Evolutionary conservation across 35 echinoderm and acorn worm genomes (phyloP).

Genomic region (Ophiothrix spiculata): DNA sequence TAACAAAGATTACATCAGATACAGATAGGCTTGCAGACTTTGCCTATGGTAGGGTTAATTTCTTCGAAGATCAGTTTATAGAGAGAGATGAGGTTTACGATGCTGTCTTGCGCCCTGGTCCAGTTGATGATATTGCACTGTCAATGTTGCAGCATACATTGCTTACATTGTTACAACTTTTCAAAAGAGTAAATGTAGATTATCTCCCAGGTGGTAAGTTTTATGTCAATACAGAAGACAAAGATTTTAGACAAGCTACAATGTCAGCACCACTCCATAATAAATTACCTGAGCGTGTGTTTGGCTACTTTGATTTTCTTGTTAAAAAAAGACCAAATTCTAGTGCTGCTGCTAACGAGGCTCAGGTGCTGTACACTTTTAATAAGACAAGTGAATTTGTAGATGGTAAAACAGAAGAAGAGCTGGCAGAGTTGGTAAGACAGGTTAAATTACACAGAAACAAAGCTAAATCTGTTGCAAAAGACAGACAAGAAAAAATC

Average conservation of each 20-base stretch:
- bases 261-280: constrained; percentile 13
- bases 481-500: constrained; percentile 20
- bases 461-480: constrained; percentile 10
- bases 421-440: constrained; percentile 28
- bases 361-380: constrained; percentile 29
- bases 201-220: constrained; percentile 31
- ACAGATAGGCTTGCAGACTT: constrained; percentile 31
- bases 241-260: constrained; percentile 11
- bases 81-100: constrained; percentile 46
- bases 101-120: constrained; percentile 14
- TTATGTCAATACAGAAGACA: constrained; percentile 1
- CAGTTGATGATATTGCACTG: constrained; percentile 10
- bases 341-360: constrained; percentile 21
- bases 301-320: constrained; percentile 34
- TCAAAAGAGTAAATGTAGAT: constrained; percentile 5
- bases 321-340: constrained; percentile 10
- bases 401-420: constrained; percentile 10
- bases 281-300: constrained; percentile 26
- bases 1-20: constrained; percentile 12
- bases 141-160: constrained; percentile 35
- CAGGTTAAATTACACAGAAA: constrained; percentile 4
- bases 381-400: constrained; percentile 33
- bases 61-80: constrained; percentile 27
- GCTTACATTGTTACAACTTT: constrained; percentile 17
- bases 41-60: constrained; percentile 10